A percentile compares a stretch with the other conserved stretches of the same genome.
phyloP scores from a whole-genome alignment of 35 echinoderm and acorn worm species.

The Lytechinus pictus region DNA sequence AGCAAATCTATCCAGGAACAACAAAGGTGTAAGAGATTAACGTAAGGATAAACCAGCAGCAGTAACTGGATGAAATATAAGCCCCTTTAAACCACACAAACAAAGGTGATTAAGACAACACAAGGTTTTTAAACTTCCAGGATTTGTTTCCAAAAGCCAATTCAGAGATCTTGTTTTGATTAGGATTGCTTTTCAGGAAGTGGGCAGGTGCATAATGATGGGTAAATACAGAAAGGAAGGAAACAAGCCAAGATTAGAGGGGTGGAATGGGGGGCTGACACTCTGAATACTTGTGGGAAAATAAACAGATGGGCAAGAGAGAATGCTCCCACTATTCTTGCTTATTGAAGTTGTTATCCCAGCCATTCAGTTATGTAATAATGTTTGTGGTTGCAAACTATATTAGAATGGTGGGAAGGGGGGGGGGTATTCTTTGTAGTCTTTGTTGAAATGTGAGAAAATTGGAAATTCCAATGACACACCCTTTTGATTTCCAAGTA shows the following conservation, averaged over 20 bases:
- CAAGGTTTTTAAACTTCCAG: not conserved
- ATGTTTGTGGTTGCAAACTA: not conserved
- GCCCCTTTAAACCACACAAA: not conserved
- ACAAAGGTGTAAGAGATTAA: not conserved
- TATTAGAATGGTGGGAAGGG: not conserved
- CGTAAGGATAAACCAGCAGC: too few relatives aligned
- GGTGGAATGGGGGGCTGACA: not conserved
- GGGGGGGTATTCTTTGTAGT: not conserved
- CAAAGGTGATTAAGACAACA: not conserved
- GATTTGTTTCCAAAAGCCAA: slow-evolving; percentile 11
- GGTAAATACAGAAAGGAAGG: not conserved
- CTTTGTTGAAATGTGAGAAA: not conserved
- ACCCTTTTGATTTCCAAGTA: too few relatives aligned
- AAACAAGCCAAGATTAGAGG: not conserved
- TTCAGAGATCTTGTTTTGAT: not conserved
- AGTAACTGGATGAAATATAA: not conserved
- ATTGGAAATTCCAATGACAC: not conserved
- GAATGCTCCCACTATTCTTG: not conserved
- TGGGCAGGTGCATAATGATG: not conserved
- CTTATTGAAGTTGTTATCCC: not conserved
- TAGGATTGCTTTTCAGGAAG: not conserved
- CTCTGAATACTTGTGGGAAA: not conserved
- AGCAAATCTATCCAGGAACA: too few relatives aligned
- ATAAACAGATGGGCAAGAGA: not conserved
- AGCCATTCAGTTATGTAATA: not conserved